A percentile compares a stretch with the other conserved stretches of the same genome.
phyloP scores from a whole-genome alignment of 2,113 vertebrate species.

The Gymnarchus niloticus region DNA sequence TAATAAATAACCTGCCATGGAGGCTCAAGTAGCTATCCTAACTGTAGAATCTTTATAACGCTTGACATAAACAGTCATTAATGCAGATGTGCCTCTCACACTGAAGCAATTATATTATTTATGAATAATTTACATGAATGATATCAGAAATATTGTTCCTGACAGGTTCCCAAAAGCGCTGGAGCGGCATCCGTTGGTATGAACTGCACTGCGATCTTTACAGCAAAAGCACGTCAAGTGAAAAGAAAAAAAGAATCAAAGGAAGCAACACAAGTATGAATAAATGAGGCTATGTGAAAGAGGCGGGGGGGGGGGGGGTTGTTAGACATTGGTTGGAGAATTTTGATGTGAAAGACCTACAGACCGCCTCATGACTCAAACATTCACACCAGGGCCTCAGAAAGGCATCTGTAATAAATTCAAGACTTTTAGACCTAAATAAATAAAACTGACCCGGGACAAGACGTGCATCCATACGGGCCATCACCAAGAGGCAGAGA shows the following conservation, averaged over 20 bases:
- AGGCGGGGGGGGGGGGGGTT: background rate
- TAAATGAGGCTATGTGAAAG: background rate
- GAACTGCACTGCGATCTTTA: background rate
- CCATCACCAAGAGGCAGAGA: background rate
- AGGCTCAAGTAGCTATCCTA: background rate
- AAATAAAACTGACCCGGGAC: background rate
- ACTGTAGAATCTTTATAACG: background rate
- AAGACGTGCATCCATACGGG: background rate
- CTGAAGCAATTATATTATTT: background rate
- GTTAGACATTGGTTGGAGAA: background rate
- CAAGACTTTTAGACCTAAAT: background rate
- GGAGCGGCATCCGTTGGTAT: background rate
- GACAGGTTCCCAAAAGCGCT: background rate
- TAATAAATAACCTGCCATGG: background rate
- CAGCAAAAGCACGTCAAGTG: background rate
- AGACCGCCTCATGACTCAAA: background rate
- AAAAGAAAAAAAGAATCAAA: background rate
- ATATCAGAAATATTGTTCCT: background rate
- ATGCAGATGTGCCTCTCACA: background rate
- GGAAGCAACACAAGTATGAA: background rate
- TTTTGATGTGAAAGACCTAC: background rate
- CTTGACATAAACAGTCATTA: background rate
- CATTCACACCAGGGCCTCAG: background rate
- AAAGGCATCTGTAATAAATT: background rate
- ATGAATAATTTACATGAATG: background rate